phyloP scores from a whole-genome alignment of 2,113 vertebrate genomes.

The Rousettus leschenaultii region DNA sequence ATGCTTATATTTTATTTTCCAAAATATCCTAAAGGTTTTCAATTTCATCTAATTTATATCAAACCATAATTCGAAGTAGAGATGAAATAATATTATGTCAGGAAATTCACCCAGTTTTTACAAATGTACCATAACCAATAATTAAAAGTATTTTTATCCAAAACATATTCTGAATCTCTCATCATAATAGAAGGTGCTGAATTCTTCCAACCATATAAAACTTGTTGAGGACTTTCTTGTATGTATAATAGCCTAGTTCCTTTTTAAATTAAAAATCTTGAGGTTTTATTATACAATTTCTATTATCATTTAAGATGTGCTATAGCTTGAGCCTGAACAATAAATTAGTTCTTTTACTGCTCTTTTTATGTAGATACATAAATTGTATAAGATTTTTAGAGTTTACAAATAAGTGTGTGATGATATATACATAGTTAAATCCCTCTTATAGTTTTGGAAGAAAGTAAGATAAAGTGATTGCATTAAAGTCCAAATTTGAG shows the following conservation, averaged over 20 bases:
- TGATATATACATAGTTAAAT: neutral
- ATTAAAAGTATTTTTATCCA: slow-evolving; percentile 17
- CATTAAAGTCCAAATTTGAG: neutral
- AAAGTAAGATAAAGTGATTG: neutral
- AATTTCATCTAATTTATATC: neutral
- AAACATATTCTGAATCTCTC: neutral
- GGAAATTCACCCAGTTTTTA: neutral
- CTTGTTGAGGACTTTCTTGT: neutral
- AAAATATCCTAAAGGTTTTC: slow-evolving; percentile 25
- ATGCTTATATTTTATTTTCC: neutral
- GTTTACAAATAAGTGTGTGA: neutral
- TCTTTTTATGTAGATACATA: neutral
- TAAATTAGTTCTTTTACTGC: neutral
- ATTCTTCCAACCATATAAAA: neutral
- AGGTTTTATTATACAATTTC: neutral
- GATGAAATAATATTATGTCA: neutral
- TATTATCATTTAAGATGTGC: neutral
- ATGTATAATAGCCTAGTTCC: neutral
- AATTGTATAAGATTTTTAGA: slow-evolving; percentile 17
- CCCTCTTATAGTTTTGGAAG: neutral
- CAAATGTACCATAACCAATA: neutral
- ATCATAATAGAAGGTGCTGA: neutral
- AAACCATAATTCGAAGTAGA: slow-evolving; percentile 1
- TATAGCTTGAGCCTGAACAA: slow-evolving; percentile 8
- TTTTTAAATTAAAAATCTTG: neutral